A percentile compares a stretch with the other conserved stretches of the same genome.
Evolutionary conservation across 2,888 invertebrate species (phyloP).

Genomic region (Dryobota labecula): DNA sequence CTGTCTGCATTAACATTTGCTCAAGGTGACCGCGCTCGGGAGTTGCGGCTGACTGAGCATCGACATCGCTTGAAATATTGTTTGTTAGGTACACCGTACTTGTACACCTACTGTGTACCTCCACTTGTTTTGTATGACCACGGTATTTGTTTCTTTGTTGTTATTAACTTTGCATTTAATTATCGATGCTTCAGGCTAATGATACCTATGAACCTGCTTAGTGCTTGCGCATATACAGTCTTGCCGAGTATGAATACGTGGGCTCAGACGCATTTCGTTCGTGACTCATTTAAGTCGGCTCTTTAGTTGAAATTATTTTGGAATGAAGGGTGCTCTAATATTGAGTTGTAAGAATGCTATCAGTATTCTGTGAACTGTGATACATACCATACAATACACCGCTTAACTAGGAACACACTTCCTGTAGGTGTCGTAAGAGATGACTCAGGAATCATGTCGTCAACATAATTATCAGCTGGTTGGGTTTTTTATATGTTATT

Average conservation of each 20-base stretch:
- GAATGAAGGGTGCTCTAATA: constrained; percentile 38
- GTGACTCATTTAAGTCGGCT: constrained; percentile 35
- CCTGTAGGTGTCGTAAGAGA: constrained; percentile 49
- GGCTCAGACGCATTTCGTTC: constrained; percentile 27
- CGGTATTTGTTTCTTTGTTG: constrained; percentile 64
- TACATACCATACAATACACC: constrained; percentile 15
- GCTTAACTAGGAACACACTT: constrained; percentile 48
- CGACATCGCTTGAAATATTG: constrained; percentile 83
- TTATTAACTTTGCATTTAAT: constrained; percentile 55
- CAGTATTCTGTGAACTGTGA: constrained; percentile 42
- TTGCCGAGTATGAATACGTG: constrained; percentile 34
- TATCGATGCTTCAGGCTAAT: constrained; percentile 40
- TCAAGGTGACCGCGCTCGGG: constrained; percentile 88
- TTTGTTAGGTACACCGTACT: constrained; percentile 70
- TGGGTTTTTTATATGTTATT: constrained; percentile 14
- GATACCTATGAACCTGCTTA: constrained; percentile 52
- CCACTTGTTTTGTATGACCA: constrained; percentile 71
- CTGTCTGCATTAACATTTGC: constrained; percentile 88
- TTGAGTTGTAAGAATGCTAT: constrained; percentile 31
- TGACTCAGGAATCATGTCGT: constrained; percentile 46
- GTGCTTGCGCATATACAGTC: constrained; percentile 43
- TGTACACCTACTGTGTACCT: constrained; percentile 74
- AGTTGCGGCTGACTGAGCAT: constrained; percentile 88
- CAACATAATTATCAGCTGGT: constrained; percentile 41
- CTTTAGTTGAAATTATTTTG: constrained; percentile 30